Conservation (phyloP, 2,888 invertebrate species). For the Odontocerum albicorne region DNA sequence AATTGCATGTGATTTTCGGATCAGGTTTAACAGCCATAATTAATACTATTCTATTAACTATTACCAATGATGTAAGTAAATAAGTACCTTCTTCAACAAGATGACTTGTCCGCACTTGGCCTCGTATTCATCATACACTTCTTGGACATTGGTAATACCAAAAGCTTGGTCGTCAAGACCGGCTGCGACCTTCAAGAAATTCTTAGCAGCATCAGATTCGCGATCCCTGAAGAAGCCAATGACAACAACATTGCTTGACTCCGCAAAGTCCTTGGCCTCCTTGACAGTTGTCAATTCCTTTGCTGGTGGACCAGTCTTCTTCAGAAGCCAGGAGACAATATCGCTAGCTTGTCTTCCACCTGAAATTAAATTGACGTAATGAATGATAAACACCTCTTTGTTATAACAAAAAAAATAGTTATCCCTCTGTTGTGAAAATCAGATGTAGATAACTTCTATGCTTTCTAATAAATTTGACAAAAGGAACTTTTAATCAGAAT, state of each 20-base stretch:
- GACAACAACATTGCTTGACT: slow-evolving; percentile 77
- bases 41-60: too few species aligned
- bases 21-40: too few species aligned
- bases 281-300: slow-evolving; percentile 74
- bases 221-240: slow-evolving; percentile 90
- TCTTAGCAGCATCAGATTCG: slow-evolving; percentile 77
- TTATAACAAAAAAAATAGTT: background rate
- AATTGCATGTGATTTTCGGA: too few species aligned
- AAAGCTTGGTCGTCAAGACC: slow-evolving; percentile 87
- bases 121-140: slow-evolving; percentile 77
- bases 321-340: slow-evolving; percentile 91
- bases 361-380: slow-evolving; percentile 40
- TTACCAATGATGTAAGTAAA: too few species aligned
- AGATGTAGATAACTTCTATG: too few species aligned
- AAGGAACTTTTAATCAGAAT: too few species aligned
- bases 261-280: slow-evolving; percentile 81
- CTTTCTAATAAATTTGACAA: too few species aligned
- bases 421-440: background rate
- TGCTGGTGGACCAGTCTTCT: slow-evolving; percentile 98
- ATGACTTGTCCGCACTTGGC: slow-evolving; percentile 78
- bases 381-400: background rate
- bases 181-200: slow-evolving; percentile 79
- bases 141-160: slow-evolving; percentile 79
- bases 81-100: slow-evolving; percentile 91
- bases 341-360: slow-evolving; percentile 92